Evolutionary conservation across 2,113 vertebrate genomes (phyloP).

Genomic region (Notothenia rossii): DNA sequence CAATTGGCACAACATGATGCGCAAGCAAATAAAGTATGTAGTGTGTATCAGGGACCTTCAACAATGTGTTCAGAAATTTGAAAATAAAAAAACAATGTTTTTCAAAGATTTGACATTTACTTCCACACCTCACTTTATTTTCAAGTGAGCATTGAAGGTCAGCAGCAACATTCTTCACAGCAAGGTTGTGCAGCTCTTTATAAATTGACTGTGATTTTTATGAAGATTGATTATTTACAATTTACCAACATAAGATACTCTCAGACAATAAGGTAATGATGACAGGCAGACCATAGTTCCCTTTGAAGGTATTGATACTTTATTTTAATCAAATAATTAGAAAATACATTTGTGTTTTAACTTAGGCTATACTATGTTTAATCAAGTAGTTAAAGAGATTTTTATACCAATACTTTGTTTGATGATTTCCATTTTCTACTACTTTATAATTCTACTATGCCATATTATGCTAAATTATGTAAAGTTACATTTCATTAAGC

Average conservation of each 20-base stretch:
- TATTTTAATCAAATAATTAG: too few relatives aligned
- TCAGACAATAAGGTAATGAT: too few relatives aligned
- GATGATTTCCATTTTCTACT: too few relatives aligned
- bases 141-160: neutral
- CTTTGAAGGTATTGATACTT: neutral
- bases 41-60: neutral
- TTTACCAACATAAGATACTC: neutral
- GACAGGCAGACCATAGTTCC: neutral
- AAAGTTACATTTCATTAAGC: too few relatives aligned
- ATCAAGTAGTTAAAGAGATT: too few relatives aligned
- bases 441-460: too few relatives aligned
- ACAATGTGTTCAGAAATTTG: neutral
- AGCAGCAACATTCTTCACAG: neutral
- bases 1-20: conserved; percentile 31
- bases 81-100: neutral
- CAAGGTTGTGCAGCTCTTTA: neutral
- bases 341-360: too few relatives aligned
- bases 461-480: too few relatives aligned
- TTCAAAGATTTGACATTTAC: conserved; percentile 1
- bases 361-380: too few relatives aligned
- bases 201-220: neutral
- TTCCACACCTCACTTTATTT: neutral
- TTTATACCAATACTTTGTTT: too few relatives aligned
- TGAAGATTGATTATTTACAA: too few relatives aligned
- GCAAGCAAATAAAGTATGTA: neutral